A percentile compares a stretch with the other conserved stretches of the same genome.
These are phyloP conservation scores for Ichneumon xanthorius DNA, from an alignment of 2,888 invertebrate species.

Conservation along the genomic window DNA sequence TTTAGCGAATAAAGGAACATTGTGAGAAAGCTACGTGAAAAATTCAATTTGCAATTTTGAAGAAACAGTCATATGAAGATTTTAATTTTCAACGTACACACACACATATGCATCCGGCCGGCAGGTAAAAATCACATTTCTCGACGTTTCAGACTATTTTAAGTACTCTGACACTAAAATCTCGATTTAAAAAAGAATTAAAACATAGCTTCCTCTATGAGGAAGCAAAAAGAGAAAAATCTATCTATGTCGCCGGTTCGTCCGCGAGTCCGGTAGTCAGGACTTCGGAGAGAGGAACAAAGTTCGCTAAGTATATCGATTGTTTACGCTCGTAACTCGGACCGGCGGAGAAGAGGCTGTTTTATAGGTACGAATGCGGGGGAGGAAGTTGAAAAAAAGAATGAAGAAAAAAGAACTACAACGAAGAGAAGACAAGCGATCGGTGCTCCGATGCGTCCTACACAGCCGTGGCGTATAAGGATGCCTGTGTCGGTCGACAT, in stretches of 20 bases:
- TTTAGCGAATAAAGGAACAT: too few species aligned
- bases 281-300: conserved; percentile 21
- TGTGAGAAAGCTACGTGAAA: not conserved
- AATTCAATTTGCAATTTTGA: not conserved
- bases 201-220: too few species aligned
- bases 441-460: conserved; percentile 39
- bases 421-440: conserved; percentile 39
- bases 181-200: too few species aligned
- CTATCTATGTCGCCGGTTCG: not conserved
- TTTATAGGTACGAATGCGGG: conserved; percentile 55
- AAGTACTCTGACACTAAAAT: too few species aligned
- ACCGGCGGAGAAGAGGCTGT: conserved; percentile 66
- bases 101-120: too few species aligned
- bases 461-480: conserved; percentile 29
- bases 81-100: too few species aligned
- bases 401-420: conserved; percentile 12
- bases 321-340: conserved; percentile 83
- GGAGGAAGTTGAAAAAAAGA: conserved; percentile 26
- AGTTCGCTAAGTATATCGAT: conserved; percentile 76
- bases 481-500: not conserved
- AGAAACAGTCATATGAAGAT: too few species aligned
- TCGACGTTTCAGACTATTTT: too few species aligned
- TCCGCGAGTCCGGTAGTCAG: conserved; percentile 5
- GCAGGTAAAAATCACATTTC: too few species aligned
- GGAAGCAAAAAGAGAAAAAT: not conserved